A percentile compares a stretch with the other conserved stretches of the same genome.
Conservation (phyloP, 2,797 vertebrate genomes). For the Galaxias olidus region DNA sequence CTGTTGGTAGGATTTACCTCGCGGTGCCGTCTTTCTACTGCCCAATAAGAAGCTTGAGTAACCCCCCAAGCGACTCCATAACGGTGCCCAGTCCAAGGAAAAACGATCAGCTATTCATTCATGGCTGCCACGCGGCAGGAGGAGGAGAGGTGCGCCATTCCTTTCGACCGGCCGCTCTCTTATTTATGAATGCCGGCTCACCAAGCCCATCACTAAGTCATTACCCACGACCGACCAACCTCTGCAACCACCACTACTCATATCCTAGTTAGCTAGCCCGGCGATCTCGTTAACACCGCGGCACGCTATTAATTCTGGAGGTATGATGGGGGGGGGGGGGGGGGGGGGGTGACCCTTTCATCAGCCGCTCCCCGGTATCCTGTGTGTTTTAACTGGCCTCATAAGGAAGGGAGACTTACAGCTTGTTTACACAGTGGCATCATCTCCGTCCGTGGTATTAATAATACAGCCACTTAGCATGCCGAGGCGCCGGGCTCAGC, state of each 20-base stretch:
- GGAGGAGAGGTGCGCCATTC: slow-evolving; percentile 27
- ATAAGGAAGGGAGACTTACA: slow-evolving; percentile 44
- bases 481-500: slow-evolving; percentile 65
- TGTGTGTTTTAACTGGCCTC: slow-evolving; percentile 51
- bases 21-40: slow-evolving; percentile 11
- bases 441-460: slow-evolving; percentile 68
- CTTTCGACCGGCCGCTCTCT: slow-evolving; percentile 20
- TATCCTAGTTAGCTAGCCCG: slow-evolving; percentile 49
- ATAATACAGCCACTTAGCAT: slow-evolving; percentile 78
- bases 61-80: no score
- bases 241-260: slow-evolving; percentile 51
- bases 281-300: slow-evolving; percentile 37
- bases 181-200: slow-evolving; percentile 48
- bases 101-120: no score
- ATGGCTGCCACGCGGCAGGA: neutral
- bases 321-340: slow-evolving; percentile 55
- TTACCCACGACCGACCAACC: slow-evolving; percentile 59
- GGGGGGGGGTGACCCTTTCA: slow-evolving; percentile 56
- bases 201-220: slow-evolving; percentile 49
- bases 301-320: slow-evolving; percentile 60
- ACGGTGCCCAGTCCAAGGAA: no score
- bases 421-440: slow-evolving; percentile 70
- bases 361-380: slow-evolving; percentile 19
- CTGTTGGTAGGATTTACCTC: neutral
- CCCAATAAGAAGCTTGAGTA: neutral